Base-by-base conservation (phyloP, 2,888 invertebrate genomes). In the Polydesmus complanatus region DNA sequence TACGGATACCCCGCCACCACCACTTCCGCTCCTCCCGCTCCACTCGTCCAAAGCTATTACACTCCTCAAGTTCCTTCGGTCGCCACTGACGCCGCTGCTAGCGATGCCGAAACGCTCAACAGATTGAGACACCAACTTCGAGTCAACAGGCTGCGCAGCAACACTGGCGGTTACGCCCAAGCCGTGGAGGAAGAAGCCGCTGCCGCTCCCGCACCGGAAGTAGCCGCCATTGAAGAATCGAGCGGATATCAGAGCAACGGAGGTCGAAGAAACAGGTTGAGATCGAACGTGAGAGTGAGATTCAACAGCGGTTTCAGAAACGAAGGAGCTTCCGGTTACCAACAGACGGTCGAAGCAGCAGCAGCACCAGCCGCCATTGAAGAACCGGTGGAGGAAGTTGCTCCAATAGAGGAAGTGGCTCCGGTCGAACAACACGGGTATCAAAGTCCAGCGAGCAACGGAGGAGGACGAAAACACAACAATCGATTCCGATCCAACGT, bases 131-230 rank as follows among this genome's bases (percentile, higher is more conserved):
- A 22, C 3, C 27, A 37, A 19, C 37, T 56, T 23, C 56, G 48
- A n/a, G 47, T 47, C 22, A 57, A 57, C 26, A 47, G 57, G 5
- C 5, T 57, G 5, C 27, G 26, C 26, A 58, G 52, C 48, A 52
- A 52, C 37, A 59, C 51, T 19, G 52, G 18, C 11, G 14, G 21
- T 52, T 14, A n/a, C 37, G 37, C 5, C 37, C 14, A 8, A 37
- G 37, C 5, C 14, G 5, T 8, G 14, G 37, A 37, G 37, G 37
- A 37, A 37, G 37, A 37, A 37, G 37, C 37, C 5, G 14, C 37
- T 37, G 37, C 8, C 5, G 37, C 37, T 8, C 5, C 8, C 14
- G 37, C 8, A 37, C 5, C 5, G 5, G 37, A 37, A 37, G 37
- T 37, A 8, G 37, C 37, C 37, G 37, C 37, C 37, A 37, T 14